These are phyloP conservation scores for Drosophila atroscutellata DNA, from an alignment of 2,888 invertebrate genomes.

Conservation along the genomic window DNA sequence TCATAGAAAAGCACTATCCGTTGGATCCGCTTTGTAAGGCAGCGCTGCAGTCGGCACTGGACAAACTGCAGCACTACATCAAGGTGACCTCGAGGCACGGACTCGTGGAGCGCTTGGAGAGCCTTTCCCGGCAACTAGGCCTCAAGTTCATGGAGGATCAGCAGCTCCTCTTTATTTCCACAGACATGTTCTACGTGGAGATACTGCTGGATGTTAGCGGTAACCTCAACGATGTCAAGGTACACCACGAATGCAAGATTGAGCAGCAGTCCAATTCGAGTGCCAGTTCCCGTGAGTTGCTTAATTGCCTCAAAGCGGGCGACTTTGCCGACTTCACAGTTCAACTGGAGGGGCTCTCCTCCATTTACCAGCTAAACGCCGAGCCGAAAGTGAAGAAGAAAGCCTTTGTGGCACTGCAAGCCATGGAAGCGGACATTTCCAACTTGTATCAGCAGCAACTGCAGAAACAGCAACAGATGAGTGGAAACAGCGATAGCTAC, in stretches of 20 bases:
- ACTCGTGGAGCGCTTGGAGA: conserved; percentile 95
- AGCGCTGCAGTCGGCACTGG: conserved; percentile 95
- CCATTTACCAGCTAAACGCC: conserved; percentile 96
- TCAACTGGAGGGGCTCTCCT: conserved; percentile 95
- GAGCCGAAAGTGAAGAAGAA: conserved; percentile 96
- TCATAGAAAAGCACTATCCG: conserved; percentile 95
- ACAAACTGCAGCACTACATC: conserved; percentile 96
- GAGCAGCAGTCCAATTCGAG: conserved; percentile 90
- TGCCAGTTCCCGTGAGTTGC: conserved; percentile 87
- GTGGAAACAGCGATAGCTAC: conserved; percentile 88
- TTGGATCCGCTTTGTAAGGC: conserved; percentile 93
- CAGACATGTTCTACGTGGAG: conserved; percentile 98
- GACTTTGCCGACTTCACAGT: conserved; percentile 96
- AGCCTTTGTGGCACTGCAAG: conserved; percentile 96
- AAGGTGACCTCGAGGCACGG: conserved; percentile 96
- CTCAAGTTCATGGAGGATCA: conserved; percentile 94
- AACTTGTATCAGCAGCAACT: conserved; percentile 92
- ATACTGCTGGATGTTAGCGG: conserved; percentile 94
- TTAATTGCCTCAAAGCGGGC: conserved; percentile 92
- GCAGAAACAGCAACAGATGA: conserved; percentile 88
- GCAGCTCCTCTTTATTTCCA: conserved; percentile 94
- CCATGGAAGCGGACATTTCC: conserved; percentile 95
- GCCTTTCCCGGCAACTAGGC: conserved; percentile 95
- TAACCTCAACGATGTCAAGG: conserved; percentile 93
- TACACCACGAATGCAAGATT: conserved; percentile 95